Base-by-base conservation (phyloP, 2,113 vertebrate species). In the Rhegmatorhina hoffmannsi region DNA sequence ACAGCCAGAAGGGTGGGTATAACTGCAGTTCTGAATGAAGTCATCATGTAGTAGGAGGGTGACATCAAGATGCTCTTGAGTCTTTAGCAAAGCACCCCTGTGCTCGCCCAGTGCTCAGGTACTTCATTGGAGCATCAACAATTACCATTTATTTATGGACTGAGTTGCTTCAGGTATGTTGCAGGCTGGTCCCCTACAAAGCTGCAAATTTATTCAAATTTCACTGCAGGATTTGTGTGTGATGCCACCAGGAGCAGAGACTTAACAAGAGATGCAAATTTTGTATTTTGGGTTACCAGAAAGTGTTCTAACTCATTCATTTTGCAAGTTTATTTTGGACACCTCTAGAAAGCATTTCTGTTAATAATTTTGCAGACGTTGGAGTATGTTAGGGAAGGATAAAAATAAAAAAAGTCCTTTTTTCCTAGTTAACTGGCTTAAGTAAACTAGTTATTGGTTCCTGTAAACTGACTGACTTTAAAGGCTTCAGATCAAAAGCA, bases 51-150 rank as follows among this genome's bases (percentile, higher is more conserved):
- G 13, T n/a, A 10, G 18, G 28, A 49, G 20, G 38, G 33, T 1
- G 0, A 67, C 46, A 29, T 23, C 6, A 5, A 16, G 3, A 1
- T 52, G 10, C 8, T n/a, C 50, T 6, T 23, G 25, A 67, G 36
- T 34, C 55, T 77, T 69, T 36, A 74, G 64, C 34, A 52, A 6
- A 75, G 23, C 29, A 38, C 26, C 19, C 3, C 0, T 58, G 29
- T 81, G 52, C 23, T 78, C 87, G n/a, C 36, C 28, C 46, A 43
- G 25, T 44, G 31, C 53, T 92, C 17, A 20, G 36, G 55, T 67
- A n/a, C 15, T 64, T 56, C 7, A 38, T 14, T 17, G 63, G 80
- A 87, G 20, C 19, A 52, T 55, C 59, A 73, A 28, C 25, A 52
- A 5, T 77, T 77, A 10, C 7, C 40, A 44, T 2, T 74, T 74